phyloP scores from a whole-genome alignment of 2,797 vertebrate species.

The Taenioides sp. region DNA sequence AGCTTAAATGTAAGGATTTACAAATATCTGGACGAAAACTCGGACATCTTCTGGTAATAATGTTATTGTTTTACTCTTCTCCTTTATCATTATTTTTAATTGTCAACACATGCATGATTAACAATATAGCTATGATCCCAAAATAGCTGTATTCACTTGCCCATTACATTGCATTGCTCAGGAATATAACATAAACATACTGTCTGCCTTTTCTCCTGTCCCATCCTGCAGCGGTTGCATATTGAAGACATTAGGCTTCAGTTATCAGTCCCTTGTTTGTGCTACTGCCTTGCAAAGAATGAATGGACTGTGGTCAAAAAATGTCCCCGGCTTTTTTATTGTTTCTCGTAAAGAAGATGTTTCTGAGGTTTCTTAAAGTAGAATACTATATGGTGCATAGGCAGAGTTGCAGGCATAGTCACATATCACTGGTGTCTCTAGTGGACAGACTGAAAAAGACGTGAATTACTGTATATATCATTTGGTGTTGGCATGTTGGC shows the following conservation, averaged over 20 bases:
- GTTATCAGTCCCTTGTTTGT: constrained; percentile 66
- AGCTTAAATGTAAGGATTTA: constrained; percentile 74
- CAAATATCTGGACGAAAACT: constrained; percentile 56
- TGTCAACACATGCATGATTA: constrained; percentile 11
- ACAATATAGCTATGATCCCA: neutral
- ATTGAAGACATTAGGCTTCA: constrained; percentile 59
- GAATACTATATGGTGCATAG: constrained; percentile 18
- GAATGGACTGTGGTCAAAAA: constrained; percentile 64
- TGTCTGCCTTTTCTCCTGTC: constrained; percentile 16
- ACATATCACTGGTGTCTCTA: constrained; percentile 9
- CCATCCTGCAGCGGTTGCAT: constrained; percentile 39
- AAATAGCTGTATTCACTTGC: neutral
- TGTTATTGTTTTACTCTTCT: constrained; percentile 22
- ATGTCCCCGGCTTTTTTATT: constrained; percentile 41
- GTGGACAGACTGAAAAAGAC: neutral
- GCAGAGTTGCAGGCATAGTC: constrained; percentile 20
- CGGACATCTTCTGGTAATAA: constrained; percentile 68
- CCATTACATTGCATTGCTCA: neutral
- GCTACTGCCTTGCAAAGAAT: constrained; percentile 68
- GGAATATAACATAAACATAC: constrained; percentile 12
- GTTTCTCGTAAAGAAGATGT: constrained; percentile 36
- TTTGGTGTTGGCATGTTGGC: constrained; percentile 24
- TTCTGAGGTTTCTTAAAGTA: constrained; percentile 28
- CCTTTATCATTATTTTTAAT: constrained; percentile 7
- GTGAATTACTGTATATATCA: constrained; percentile 14